Percentiles rank a stretch among this genome's conserved stretches.
Evolutionary conservation across 2,888 invertebrate genomes (phyloP).

Genomic region (Lucinisca nassula): DNA sequence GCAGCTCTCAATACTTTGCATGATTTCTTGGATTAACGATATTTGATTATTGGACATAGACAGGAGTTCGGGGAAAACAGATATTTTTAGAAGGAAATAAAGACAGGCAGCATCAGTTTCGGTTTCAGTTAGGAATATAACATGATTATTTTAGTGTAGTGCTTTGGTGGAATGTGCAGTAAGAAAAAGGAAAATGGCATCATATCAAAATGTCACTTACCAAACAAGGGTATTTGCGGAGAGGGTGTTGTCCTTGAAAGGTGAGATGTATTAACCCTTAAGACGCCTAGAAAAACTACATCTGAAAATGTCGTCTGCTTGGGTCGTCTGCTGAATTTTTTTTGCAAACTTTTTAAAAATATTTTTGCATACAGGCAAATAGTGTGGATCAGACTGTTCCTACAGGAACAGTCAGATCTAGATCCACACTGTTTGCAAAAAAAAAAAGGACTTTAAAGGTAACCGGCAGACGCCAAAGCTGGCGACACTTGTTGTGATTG

Average conservation of each 20-base stretch:
- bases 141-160: not conserved
- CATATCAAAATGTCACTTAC: slow-evolving; percentile 74
- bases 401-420: too few relatives aligned
- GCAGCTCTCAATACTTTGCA: not conserved
- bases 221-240: slow-evolving; percentile 76
- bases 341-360: too few relatives aligned
- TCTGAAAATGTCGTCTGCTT: too few relatives aligned
- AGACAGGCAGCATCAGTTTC: slow-evolving; percentile 12
- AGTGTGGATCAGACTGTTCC: too few relatives aligned
- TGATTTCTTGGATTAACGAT: not conserved
- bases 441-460: too few relatives aligned
- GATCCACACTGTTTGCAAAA: too few relatives aligned
- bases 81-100: not conserved
- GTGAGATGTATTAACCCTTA: too few relatives aligned
- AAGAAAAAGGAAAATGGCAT: slow-evolving; percentile 63
- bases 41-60: not conserved
- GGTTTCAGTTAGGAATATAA: not conserved
- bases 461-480: too few relatives aligned
- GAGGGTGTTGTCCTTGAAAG: slow-evolving; percentile 75
- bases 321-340: too few relatives aligned
- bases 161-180: not conserved
- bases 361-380: too few relatives aligned
- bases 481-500: too few relatives aligned
- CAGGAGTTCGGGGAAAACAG: not conserved
- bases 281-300: too few relatives aligned